Evolutionary conservation across 1,140 invertebrate species (phyloP).

Genomic region (Cyphomyrmex costatus): DNA sequence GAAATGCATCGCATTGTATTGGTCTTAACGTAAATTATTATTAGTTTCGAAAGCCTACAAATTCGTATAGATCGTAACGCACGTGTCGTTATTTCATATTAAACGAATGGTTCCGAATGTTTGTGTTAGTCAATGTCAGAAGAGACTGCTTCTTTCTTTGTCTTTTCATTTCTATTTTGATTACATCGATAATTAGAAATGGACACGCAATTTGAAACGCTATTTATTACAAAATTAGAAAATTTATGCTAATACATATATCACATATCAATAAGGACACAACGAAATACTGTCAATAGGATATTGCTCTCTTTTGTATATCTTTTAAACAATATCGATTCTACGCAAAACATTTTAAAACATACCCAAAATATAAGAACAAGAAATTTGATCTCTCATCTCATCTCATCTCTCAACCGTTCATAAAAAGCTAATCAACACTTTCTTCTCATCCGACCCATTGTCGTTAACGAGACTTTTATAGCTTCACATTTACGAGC

Average conservation of each 20-base stretch:
- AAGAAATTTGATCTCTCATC: not conserved
- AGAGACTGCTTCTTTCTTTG: not conserved
- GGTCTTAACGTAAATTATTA: constrained; percentile 1
- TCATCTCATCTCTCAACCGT: not conserved
- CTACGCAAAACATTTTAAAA: not conserved
- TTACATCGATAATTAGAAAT: no score
- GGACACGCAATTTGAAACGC: no score
- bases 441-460: constrained; percentile 8
- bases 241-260: no score
- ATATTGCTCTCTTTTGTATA: no score
- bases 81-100: constrained; percentile 5
- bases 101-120: constrained; percentile 26
- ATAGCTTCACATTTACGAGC: constrained; percentile 23
- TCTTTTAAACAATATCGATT: constrained; percentile 20
- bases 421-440: constrained; percentile 37
- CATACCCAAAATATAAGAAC: not conserved
- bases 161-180: not conserved
- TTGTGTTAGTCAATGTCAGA: constrained; percentile 15
- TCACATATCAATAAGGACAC: no score
- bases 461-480: constrained; percentile 32
- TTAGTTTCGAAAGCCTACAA: constrained; percentile 13
- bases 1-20: constrained; percentile 7
- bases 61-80: not conserved
- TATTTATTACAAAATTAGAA: no score
- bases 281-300: no score